Percentiles rank a stretch among this genome's conserved stretches.
phyloP scores from a whole-genome alignment of 2,113 vertebrate species.

The Dipodomys spectabilis region DNA sequence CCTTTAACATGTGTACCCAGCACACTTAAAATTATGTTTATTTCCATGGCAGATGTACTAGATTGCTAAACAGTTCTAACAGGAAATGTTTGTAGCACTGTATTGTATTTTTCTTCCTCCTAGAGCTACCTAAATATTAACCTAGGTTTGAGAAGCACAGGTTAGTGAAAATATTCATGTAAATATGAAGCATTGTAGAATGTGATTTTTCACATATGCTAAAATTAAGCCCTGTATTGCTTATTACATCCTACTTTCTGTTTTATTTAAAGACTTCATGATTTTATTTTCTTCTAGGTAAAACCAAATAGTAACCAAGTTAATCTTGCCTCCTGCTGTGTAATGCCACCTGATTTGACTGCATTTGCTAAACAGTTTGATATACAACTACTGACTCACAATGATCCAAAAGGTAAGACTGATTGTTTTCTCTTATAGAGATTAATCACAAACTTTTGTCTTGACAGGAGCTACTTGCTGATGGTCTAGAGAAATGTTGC shows the following conservation, averaged over 20 bases:
- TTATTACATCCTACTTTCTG: conserved; percentile 20
- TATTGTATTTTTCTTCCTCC: conserved; percentile 12
- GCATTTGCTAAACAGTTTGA: conserved; percentile 98
- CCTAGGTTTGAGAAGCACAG: background rate
- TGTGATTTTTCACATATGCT: conserved; percentile 32
- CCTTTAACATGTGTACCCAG: conserved; percentile 7
- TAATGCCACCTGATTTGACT: conserved; percentile 99
- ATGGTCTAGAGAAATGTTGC: background rate
- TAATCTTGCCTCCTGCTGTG: conserved; percentile 98
- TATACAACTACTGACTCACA: conserved; percentile 98
- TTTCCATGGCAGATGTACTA: conserved; percentile 6
- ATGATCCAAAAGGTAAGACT: conserved; percentile 95
- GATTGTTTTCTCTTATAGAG: background rate
- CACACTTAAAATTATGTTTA: conserved; percentile 36
- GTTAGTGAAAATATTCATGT: conserved; percentile 10
- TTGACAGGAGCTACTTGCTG: background rate
- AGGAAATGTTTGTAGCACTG: background rate
- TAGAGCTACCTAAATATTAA: background rate
- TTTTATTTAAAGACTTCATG: background rate
- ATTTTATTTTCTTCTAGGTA: conserved; percentile 87
- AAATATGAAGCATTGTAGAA: conserved; percentile 31
- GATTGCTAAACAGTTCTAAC: background rate
- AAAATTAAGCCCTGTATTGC: conserved; percentile 23
- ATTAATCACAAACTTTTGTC: conserved; percentile 29
- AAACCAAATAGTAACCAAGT: conserved; percentile 99